Base-by-base conservation (phyloP, 2,797 vertebrate genomes). In the Dipus sagitta region DNA sequence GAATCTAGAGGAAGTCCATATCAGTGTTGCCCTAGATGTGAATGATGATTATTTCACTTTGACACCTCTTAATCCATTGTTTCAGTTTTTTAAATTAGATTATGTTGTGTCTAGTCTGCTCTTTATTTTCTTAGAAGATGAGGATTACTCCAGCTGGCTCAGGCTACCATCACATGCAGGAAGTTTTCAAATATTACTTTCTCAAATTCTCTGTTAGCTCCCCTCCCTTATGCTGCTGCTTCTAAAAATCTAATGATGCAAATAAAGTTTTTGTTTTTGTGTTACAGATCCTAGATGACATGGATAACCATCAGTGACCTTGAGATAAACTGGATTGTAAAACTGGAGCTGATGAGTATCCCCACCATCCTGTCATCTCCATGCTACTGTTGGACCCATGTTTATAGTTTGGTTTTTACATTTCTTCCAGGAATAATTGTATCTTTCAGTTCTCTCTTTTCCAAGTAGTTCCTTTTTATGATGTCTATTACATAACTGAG, bases 111-210 rank as follows among this genome's bases (percentile, higher is more conserved):
- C 5, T 58, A 32, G 6, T 32, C 0, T 72, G 13, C 23, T 85
- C 13, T 58, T 58, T 17, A 17, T 58, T 58, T 58, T 14, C 54
- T 58, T 58, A 58, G 54, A 58, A 58, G 54, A 17, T 17, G 54
- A 17, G 17, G 54, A 12, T 58, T 58, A 58, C 54, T 14, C 13
- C 54, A 58, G 54, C 17, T 58, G 13, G 4, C 17, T 14, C 54
- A 58, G 54, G 54, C 54, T 68, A 47, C 58, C 32, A 83, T 47
- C 60, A 79, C 78, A 52, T 34, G 30, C 32, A 23, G 11, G 8
- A 24, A 24, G 21, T 81, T 88, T 94, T 81, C 70, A 70, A 7
- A 77, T 14, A 71, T 84, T 52, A 60, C 78, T 88, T 88, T 34
- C 79, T 85, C 62, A 75, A 88, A 52, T 58, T 34, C 26, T 74